These are phyloP conservation scores for Tragulus kanchil DNA, from an alignment of 2,113 vertebrate species.

Conservation along the genomic window DNA sequence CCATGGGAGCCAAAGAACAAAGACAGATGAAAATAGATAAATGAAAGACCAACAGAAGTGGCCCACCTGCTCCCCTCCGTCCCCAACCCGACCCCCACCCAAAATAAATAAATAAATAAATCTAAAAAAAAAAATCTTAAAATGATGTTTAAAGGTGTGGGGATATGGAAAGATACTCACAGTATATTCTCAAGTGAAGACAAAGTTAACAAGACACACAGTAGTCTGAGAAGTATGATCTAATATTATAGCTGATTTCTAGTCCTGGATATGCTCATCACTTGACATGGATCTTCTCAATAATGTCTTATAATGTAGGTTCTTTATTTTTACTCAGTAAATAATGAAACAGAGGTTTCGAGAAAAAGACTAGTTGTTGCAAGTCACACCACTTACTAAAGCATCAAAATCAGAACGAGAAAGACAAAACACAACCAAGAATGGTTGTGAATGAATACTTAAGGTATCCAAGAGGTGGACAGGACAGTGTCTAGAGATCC, in stretches of 20 bases:
- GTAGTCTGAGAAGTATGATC: background rate
- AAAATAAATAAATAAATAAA: too few relatives aligned
- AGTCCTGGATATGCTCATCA: background rate
- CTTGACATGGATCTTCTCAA: background rate
- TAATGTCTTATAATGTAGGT: background rate
- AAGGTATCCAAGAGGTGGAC: background rate
- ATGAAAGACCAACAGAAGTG: too few relatives aligned
- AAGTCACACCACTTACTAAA: background rate
- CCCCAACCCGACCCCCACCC: too few relatives aligned
- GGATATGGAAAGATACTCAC: background rate
- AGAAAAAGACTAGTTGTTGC: background rate
- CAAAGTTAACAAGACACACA: background rate
- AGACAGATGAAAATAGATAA: too few relatives aligned
- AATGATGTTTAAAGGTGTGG: background rate
- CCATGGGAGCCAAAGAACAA: too few relatives aligned
- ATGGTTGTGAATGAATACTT: background rate
- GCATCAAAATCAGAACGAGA: slow-evolving; percentile 19
- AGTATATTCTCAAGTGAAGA: background rate
- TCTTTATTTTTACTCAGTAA: background rate
- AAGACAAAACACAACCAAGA: background rate
- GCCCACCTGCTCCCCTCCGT: too few relatives aligned
- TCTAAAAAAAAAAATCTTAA: background rate
- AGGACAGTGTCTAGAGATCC: background rate
- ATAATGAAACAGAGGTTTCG: slow-evolving; percentile 31
- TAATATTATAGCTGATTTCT: background rate